phyloP scores from a whole-genome alignment of 2,888 invertebrate genomes.

The Lepidochitona cinerea region DNA sequence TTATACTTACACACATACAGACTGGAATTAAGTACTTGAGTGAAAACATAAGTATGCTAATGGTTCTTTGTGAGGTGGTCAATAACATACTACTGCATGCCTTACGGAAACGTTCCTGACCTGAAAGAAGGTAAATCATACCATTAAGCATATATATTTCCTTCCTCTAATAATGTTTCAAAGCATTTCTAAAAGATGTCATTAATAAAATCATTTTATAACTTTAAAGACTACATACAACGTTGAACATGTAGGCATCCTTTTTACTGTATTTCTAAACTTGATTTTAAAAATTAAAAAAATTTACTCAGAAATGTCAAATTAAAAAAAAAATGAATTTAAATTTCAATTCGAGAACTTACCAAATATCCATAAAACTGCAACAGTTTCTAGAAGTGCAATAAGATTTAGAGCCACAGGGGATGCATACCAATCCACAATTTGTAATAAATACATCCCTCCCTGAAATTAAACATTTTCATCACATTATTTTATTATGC shows the following conservation, averaged over 20 bases:
- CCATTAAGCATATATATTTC: too few relatives aligned
- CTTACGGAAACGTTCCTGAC: neutral
- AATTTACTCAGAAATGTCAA: too few relatives aligned
- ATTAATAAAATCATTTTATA: too few relatives aligned
- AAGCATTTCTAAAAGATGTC: too few relatives aligned
- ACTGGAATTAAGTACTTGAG: neutral
- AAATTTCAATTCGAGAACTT: neutral
- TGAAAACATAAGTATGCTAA: neutral
- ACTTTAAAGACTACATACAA: too few relatives aligned
- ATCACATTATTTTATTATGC: too few relatives aligned
- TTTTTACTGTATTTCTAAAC: too few relatives aligned
- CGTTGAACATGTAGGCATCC: too few relatives aligned
- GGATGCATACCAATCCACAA: conserved; percentile 1
- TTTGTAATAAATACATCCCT: neutral
- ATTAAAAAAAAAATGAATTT: too few relatives aligned
- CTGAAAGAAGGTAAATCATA: neutral
- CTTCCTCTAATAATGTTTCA: too few relatives aligned
- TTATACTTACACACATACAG: neutral
- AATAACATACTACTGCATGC: neutral
- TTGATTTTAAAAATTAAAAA: too few relatives aligned
- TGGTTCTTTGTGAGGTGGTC: neutral
- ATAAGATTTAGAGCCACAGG: neutral
- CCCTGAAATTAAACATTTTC: neutral
- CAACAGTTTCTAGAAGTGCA: neutral
- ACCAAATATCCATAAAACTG: conserved; percentile 4